A percentile compares a stretch with the other conserved stretches of the same genome.
These are phyloP conservation scores for Aplysina aerophoba DNA, from an alignment of 37 sponge, comb jelly and placozoan genomes.

Conservation along the genomic window DNA sequence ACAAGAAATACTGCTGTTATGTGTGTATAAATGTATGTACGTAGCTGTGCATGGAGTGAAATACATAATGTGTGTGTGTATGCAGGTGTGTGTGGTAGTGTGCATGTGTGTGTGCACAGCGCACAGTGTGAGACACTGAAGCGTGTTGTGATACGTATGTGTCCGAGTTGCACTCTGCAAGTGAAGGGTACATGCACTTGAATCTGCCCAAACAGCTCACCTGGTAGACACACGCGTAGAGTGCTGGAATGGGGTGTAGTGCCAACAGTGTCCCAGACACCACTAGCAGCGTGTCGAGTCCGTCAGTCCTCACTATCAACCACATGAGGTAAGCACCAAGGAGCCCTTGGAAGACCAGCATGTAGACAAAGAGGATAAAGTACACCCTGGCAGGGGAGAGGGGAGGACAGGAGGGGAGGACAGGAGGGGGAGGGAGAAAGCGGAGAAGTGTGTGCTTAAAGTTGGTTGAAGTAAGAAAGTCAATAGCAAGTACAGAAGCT, in stretches of 20 bases:
- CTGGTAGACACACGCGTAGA: conserved; percentile 35
- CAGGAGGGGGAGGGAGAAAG: neutral
- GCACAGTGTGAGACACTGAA: too few relatives aligned
- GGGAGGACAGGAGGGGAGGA: too few relatives aligned
- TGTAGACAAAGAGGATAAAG: conserved; percentile 69
- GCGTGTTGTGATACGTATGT: too few relatives aligned
- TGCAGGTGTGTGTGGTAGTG: neutral
- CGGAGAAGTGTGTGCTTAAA: too few relatives aligned
- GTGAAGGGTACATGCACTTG: too few relatives aligned
- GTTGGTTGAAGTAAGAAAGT: too few relatives aligned
- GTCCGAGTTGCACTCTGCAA: too few relatives aligned
- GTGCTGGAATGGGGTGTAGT: conserved; percentile 58
- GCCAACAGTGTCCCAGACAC: conserved; percentile 39
- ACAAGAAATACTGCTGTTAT: neutral
- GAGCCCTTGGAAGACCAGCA: conserved; percentile 61
- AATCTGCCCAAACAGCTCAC: conserved; percentile 16
- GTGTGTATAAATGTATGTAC: neutral
- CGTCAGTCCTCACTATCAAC: conserved; percentile 42
- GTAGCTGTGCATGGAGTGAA: neutral
- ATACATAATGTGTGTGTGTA: neutral
- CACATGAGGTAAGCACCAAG: conserved; percentile 45
- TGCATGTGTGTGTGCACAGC: neutral
- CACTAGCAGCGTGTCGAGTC: conserved; percentile 39
- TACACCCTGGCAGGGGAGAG: conserved; percentile 48
- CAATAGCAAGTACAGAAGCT: too few relatives aligned